Evolutionary conservation across 1,140 invertebrate species (phyloP), one percentile per base, ranked within the genome.

Genomic region (Bathynomus jamesi): DNA sequence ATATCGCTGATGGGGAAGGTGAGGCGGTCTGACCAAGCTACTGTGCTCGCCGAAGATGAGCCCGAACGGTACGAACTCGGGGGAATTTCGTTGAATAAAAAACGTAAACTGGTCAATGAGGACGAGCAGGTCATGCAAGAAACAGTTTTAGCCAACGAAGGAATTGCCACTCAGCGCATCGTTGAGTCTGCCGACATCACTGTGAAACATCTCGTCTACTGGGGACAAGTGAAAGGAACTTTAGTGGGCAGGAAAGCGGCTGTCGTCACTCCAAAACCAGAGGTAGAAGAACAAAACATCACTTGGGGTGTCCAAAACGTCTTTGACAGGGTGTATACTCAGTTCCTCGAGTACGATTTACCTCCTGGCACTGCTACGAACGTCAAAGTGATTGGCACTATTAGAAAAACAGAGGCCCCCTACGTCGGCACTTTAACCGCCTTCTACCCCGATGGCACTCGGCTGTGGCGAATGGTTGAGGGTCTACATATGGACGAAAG

Each of bases 401-500:
- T 77, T n/a, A 69, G 76, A n/a, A 77, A 74, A 68, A 77, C 72
- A 11, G 76, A 77, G 63, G 72, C 76, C 7, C 72, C 69, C 3
- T 77, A 77, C 64, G 53, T 46, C 13, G 76, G 72, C 25, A 72
- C 67, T 25, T 69, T 77, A 61, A 77, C 76, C 4, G 68, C 76
- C 13, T 61, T 72, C 28, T 77, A 77, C 70, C 28, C 61, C 11
- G 76, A 77, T 53, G 72, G 72, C 8, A 69, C 66, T 28, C 72
- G 73, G 61, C 61, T 62, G 25, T 73, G 72, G 3, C 66, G 76
- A n/a, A 71, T 74, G 25, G 67, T 77, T n/a, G 70, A 77, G 63
- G 76, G 76, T 8, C 70, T 77, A 7, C 76, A 77, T 67, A 77
- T 77, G 70, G 76, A 77, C 66, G 65, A 70, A 53, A 61, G 72